Conservation (phyloP, 2,113 vertebrate species). For the Hirundichthys speculiger region DNA sequence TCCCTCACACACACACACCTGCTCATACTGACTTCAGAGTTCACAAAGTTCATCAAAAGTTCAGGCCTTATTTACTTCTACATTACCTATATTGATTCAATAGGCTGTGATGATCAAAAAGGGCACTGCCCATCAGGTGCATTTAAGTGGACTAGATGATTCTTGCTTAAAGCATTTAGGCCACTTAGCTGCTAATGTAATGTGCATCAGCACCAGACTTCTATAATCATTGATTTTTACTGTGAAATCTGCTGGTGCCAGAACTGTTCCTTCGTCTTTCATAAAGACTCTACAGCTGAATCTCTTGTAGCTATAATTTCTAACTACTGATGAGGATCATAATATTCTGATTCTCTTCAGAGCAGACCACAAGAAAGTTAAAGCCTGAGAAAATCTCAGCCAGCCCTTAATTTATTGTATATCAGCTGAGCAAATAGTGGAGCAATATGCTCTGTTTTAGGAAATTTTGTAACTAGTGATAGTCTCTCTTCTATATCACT, state of each 20-base stretch:
- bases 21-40: no score
- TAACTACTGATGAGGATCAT: background rate
- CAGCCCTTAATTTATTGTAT: no score
- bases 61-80: no score
- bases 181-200: constrained; percentile 43
- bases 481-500: no score
- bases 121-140: background rate
- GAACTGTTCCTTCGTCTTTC: constrained; percentile 31
- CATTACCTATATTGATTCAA: background rate
- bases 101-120: background rate
- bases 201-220: constrained; percentile 8
- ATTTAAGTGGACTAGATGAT: background rate
- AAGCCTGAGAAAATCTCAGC: no score
- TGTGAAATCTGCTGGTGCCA: background rate
- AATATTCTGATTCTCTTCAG: background rate
- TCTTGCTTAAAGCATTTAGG: constrained; percentile 19
- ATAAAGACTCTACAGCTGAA: constrained; percentile 17
- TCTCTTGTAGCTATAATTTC: background rate
- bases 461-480: no score
- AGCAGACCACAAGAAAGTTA: background rate
- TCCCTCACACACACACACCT: no score
- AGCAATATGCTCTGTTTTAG: no score
- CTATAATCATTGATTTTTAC: constrained; percentile 15
- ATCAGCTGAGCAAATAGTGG: no score
- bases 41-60: no score